Evolutionary conservation across 1,140 invertebrate species (phyloP).

Genomic region (Trinorchestia longiramus): DNA sequence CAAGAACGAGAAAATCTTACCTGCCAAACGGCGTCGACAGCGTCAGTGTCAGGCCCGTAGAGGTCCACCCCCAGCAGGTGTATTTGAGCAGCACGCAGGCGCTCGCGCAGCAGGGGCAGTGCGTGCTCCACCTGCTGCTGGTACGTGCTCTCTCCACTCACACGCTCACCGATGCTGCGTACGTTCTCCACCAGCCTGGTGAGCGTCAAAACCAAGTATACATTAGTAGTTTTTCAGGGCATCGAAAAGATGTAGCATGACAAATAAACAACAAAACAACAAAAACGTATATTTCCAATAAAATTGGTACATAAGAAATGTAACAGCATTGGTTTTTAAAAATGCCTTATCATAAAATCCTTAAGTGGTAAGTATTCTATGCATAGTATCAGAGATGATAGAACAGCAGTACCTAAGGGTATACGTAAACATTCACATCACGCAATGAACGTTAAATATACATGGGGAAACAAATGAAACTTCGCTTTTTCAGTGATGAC

Average conservation of each 20-base stretch:
- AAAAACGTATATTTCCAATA: not conserved
- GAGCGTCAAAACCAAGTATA: not conserved
- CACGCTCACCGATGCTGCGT: slow-evolving; percentile 3
- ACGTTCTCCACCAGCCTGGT: not conserved
- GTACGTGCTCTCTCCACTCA: slow-evolving; percentile 6
- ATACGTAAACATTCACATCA: no score
- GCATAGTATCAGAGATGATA: no score
- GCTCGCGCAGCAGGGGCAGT: not conserved
- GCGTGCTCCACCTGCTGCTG: slow-evolving; percentile 9
- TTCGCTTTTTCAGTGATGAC: no score
- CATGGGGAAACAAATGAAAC: no score
- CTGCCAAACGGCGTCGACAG: not conserved
- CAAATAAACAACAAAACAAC: not conserved
- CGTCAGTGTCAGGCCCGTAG: not conserved
- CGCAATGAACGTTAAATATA: no score
- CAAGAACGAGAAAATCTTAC: not conserved
- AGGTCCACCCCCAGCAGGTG: slow-evolving; percentile 10
- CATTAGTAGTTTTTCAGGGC: not conserved
- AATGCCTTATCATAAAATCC: no score
- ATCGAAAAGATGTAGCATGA: not conserved
- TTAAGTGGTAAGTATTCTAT: no score
- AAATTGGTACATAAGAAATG: not conserved
- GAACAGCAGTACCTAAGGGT: no score
- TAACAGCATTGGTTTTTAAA: no score
- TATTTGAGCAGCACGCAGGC: not conserved